phyloP scores from a whole-genome alignment of 1,140 invertebrate species.

The Diuraphis noxia region DNA sequence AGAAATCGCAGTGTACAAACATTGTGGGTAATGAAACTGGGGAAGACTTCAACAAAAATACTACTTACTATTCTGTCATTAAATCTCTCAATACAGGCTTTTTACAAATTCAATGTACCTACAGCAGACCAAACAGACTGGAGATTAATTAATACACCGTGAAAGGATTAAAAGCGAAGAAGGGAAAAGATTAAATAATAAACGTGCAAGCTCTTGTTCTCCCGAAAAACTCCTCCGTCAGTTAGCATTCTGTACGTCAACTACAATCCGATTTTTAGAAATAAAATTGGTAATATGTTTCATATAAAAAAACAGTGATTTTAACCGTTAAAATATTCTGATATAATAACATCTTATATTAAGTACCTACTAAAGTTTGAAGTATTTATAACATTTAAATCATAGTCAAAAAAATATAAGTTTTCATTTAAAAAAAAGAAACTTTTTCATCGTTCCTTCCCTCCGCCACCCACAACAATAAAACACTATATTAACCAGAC shows the following conservation, averaged over 20 bases:
- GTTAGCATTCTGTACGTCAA: neutral
- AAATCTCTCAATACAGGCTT: neutral
- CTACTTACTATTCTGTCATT: neutral
- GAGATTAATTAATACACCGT: constrained; percentile 25
- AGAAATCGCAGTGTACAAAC: neutral
- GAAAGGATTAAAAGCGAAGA: constrained; percentile 7
- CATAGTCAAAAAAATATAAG: neutral
- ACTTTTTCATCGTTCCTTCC: too few species aligned
- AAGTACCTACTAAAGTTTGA: too few species aligned
- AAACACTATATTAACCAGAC: too few species aligned
- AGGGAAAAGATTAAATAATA: neutral
- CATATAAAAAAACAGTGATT: too few species aligned
- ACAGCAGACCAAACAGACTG: neutral
- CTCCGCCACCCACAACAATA: too few species aligned
- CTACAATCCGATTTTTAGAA: neutral
- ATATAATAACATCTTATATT: neutral
- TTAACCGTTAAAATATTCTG: too few species aligned
- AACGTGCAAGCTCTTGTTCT: neutral
- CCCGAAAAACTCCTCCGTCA: neutral
- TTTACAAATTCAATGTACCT: neutral
- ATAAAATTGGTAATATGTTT: neutral
- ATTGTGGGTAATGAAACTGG: neutral
- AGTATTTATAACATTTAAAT: neutral
- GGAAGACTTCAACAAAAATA: neutral
- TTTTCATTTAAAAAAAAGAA: too few species aligned